Evolutionary conservation across 1,140 invertebrate species (phyloP), one percentile per base, ranked within the genome.

Genomic region (Pissodes strobi): DNA sequence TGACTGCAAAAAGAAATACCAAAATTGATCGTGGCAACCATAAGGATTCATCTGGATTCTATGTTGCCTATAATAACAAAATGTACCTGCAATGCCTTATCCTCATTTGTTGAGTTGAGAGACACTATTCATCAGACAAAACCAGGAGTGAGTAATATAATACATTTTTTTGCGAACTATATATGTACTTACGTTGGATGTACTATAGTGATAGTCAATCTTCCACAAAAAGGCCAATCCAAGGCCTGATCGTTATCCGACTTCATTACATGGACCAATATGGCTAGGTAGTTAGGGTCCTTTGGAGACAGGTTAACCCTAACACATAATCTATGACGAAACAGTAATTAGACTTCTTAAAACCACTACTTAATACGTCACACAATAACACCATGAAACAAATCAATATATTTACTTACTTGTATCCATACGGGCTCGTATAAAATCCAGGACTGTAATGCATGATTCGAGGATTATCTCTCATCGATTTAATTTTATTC

Each of bases 391-490:
- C n/a, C n/a, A n/a, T n/a, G n/a, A n/a, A n/a, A n/a, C n/a, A n/a
- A n/a, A n/a, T n/a, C n/a, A n/a, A n/a, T n/a, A n/a, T n/a, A n/a
- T 41, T 25, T 48, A 75, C 67, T 70, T 73, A 86, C 84, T 85
- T 91, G 76, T 95, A 96, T 21, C 93, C 93, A 80, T 89, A 87
- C 19, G 87, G 86, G 48, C 88, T 87, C 0, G 92, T 93, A 74
- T 91, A 94, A 81, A 94, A 94, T 12, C 88, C 89, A n/a, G 88
- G 86, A 74, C 92, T 95, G 72, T 93, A 94, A 43, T 88, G 81
- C 78, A 89, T 89, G 66, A 86, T 85, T 25, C 83, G 83, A n/a
- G 84, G 82, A 72, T 92, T 88, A 17, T 81, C 82, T 5, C 83
- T 75, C 82, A 94, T 90, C 9, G 85, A 82, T 1, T 82, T 79